Conservation (phyloP, 2,888 invertebrate genomes). For the Erebia epiphron region DNA sequence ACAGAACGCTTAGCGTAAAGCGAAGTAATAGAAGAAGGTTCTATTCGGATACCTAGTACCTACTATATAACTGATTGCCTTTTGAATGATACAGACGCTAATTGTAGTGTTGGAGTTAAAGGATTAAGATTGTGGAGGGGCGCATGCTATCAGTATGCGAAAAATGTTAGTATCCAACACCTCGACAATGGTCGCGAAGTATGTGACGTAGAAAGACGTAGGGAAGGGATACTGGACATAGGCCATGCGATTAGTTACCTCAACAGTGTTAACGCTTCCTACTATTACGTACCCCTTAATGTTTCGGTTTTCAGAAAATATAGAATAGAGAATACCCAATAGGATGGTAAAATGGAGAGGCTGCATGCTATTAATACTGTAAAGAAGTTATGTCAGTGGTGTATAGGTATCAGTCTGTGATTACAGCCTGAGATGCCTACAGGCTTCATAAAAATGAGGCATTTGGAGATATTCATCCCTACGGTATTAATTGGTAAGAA, state of each 20-base stretch:
- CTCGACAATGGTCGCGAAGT: constrained; percentile 30
- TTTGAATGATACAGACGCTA: constrained; percentile 6
- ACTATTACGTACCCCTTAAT: constrained; percentile 38
- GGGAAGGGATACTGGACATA: constrained; percentile 52
- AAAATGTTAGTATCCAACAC: constrained; percentile 61
- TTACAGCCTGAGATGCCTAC: neutral
- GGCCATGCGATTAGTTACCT: constrained; percentile 65
- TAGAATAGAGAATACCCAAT: constrained; percentile 30
- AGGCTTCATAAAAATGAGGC: neutral
- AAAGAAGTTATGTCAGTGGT: constrained; percentile 43
- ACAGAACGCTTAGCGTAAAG: constrained; percentile 41
- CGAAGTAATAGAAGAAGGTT: constrained; percentile 24
- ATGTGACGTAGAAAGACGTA: constrained; percentile 46
- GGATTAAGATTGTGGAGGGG: constrained; percentile 62
- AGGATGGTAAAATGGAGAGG: constrained; percentile 65
- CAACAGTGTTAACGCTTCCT: constrained; percentile 53
- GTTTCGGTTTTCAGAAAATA: constrained; percentile 13
- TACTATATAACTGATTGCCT: neutral
- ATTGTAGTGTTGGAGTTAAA: constrained; percentile 51
- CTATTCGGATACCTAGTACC: neutral
- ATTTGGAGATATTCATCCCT: neutral
- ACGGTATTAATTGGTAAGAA: constrained; percentile 32
- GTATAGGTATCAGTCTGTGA: constrained; percentile 5
- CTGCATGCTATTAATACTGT: constrained; percentile 62
- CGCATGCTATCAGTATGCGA: constrained; percentile 61